Evolutionary conservation across 2,888 invertebrate genomes (phyloP), one percentile per base, ranked within the genome.

Genomic region (Neoascia interrupta): DNA sequence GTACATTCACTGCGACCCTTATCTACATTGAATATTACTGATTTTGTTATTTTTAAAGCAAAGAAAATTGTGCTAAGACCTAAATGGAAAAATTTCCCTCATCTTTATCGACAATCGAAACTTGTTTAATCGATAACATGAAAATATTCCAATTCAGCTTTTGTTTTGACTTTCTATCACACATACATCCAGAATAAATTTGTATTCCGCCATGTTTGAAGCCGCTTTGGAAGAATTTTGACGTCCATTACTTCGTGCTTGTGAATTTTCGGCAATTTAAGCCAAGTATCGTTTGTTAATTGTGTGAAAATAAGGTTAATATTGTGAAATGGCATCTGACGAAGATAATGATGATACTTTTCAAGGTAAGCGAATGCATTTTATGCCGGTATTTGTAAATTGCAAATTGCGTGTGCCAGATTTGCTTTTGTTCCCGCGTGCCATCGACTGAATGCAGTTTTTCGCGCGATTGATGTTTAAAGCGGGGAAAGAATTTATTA

Each of bases 281-380:
- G 16, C 5, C 13, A 5, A 61, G 36, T 73, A 36, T 39, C 54
- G 37, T 51, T 19, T 19, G 15, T 54, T 68, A 61, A 73, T 61
- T 68, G 11, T 37, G 79, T 68, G 43, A 73, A 73, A 79, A 51
- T n/a, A 41, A 56, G 6, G 6, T 51, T 10, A 15, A 56, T 26
- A 5, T 49, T 76, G 81, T 82, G 81, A 84, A 70, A 95, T 95
- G 95, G 95, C 95, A 89, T 95, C 95, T 82, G 95, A 95, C 86
- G 95, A 95, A 87, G 95, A 95, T 90, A 93, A 95, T 88, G 95
- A 95, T 86, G 96, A 95, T 88, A 94, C 93, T 88, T 94, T 93
- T 88, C 95, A 94, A 91, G 95, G 96, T 95, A 91, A 94, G 93
- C 82, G 31, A 58, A 41, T 64, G n/a, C 15, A 36, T 72, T 72